Evolutionary conservation across 2,797 vertebrate species (phyloP), one percentile per base, ranked within the genome.

Genomic region (Todus mexicanus): DNA sequence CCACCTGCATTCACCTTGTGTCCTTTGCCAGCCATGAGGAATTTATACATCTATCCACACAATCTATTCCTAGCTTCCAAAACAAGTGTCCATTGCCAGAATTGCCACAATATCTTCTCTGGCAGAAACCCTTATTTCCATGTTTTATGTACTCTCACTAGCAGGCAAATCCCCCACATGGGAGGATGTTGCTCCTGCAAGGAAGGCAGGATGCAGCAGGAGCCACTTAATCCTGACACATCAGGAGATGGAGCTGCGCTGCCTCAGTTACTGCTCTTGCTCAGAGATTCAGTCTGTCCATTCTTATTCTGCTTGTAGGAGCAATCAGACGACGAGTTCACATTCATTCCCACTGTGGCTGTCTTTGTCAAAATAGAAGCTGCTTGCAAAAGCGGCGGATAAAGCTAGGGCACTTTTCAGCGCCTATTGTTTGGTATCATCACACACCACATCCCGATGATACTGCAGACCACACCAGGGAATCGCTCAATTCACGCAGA

Each of bases 391-490:
- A 84, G 73, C 59, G 63, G 61, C 73, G 69, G 81, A 77, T 76
- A 68, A 85, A 72, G 53, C 70, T 12, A 3, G 3, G 25, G 51
- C 48, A 29, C 50, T 68, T 56, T 35, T 19, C 77, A 80, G 86
- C 11, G 14, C 35, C 81, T 47, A 23, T 35, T 77, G 81, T 74
- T 42, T 15, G 27, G 69, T 21, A 21, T 54, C 42, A 42, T 43
- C 51, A 21, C 59, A 72, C 40, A 11, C 13, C 82, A 23, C 9
- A 5, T 1, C 6, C 51, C 63, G 29, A 16, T 12, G 47, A 76
- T 38, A 79, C 69, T 33, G 53, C 84, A 87, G 78, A n/a, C 65
- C 80, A 63, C 91, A 74, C 27, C 94, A 31, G 59, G 64, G 66
- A 78, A 40, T 31, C 45, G 10, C 60, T 12, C n/a, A 50, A 65